Evolutionary conservation across 2,888 invertebrate species (phyloP), one percentile per base, ranked within the genome.

Genomic region (Cheilosia scutellata): DNA sequence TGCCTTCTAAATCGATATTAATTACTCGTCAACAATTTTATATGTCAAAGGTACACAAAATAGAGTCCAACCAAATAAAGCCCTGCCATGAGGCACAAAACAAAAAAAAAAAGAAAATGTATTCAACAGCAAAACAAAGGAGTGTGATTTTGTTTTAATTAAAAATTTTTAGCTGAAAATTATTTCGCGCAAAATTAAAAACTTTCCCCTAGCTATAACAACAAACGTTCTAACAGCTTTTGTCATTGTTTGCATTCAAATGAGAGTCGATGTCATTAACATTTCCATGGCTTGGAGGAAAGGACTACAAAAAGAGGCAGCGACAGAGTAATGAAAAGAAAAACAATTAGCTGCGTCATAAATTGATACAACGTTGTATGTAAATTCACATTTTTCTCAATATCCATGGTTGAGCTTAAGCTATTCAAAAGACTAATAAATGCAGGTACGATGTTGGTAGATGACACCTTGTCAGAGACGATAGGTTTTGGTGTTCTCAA

Each of bases 241-340:
- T 72, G 60, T 60, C 60, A 72, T 72, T 62, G 60, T 72, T 72
- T 60, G 72, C 72, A 72, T 72, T 60, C 16, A 51, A 72, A 72
- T 72, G 60, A 72, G 60, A 60, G 60, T 29, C 51, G 49, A 42
- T 57, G 60, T 62, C 49, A 40, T 72, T 72, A 62, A 42, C 72
- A 62, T 72, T 58, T 58, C n/a, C 70, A 62, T 11, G 31, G 42
- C 27, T 60, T 31, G 16, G 51, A 20, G 29, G 58, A 5, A 53
- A 29, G 31, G 33, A 16, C 13, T 31, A 60, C 25, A 37, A 37
- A 20, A 58, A 58, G 9, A 5, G 13, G 6, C 7, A 57, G 9
- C 42, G 20, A 13, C 9, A 44, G n/a, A 13, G 9, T 16, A 47
- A 3, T 42, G 57, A 47, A 33, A 44, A 31, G 29, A 44, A 70